phyloP scores from a whole-genome alignment of 1,140 invertebrate species.

The Caenorhabditis tropicalis region DNA sequence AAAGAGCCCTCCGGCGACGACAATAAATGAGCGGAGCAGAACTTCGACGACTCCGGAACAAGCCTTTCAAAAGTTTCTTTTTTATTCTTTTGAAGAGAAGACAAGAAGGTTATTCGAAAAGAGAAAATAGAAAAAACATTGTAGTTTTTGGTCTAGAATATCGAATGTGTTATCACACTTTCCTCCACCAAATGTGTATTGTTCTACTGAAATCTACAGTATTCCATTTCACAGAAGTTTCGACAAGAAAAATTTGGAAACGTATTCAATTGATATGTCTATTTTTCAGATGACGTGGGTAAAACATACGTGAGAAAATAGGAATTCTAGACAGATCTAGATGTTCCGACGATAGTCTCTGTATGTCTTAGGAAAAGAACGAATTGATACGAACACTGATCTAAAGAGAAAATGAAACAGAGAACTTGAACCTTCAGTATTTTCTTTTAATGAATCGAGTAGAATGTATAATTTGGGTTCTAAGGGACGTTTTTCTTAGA shows the following conservation, averaged over 20 bases:
- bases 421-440: background rate
- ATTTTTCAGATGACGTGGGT: no score
- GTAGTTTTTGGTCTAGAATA: background rate
- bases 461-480: constrained; percentile 29
- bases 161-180: no score
- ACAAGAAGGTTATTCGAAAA: background rate
- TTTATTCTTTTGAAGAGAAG: background rate
- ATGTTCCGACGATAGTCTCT: no score
- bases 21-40: background rate
- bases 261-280: no score
- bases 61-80: constrained; percentile 18
- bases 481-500: no score
- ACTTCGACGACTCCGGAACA: constrained; percentile 24
- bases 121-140: background rate
- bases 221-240: no score
- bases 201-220: no score
- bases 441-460: background rate
- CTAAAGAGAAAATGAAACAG: background rate
- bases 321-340: no score
- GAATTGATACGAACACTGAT: background rate
- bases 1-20: constrained; percentile 16
- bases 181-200: no score
- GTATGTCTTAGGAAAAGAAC: no score
- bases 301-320: no score
- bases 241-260: no score